Evolutionary conservation across 2,797 vertebrate genomes (phyloP).

Genomic region (Poecilia picta): DNA sequence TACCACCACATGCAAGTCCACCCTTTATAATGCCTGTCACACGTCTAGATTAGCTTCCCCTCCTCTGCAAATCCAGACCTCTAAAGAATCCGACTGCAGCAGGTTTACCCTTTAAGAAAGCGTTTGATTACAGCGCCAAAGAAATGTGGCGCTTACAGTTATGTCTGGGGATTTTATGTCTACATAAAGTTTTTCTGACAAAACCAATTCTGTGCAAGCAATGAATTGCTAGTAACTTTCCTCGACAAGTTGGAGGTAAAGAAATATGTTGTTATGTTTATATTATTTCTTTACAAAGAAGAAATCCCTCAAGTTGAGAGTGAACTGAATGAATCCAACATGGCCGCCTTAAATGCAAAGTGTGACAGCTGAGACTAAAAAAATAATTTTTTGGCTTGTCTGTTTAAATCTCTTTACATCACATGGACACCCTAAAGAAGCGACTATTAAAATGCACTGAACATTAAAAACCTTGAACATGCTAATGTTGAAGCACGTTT

Average conservation of each 20-base stretch:
- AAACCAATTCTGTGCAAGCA: neutral
- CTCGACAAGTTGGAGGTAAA: neutral
- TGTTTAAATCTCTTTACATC: neutral
- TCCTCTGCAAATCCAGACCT: slow-evolving; percentile 31
- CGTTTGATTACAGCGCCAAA: neutral
- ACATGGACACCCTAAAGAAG: neutral
- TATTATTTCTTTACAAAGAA: neutral
- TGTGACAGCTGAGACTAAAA: neutral
- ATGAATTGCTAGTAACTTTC: neutral
- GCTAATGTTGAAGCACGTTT: neutral
- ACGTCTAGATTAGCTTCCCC: slow-evolving; percentile 58
- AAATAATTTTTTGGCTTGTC: neutral
- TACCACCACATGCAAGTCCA: slow-evolving; percentile 34
- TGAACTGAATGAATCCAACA: neutral
- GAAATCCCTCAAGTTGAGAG: neutral
- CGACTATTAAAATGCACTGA: neutral
- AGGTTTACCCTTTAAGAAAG: slow-evolving; percentile 25
- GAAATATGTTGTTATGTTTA: neutral
- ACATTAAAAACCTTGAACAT: neutral
- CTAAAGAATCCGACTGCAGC: slow-evolving; percentile 14
- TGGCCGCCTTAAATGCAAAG: neutral
- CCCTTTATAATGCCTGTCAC: slow-evolving; percentile 63
- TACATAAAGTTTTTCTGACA: neutral
- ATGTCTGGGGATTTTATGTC: neutral
- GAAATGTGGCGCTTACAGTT: slow-evolving; percentile 4